Base-by-base conservation (phyloP, 2,113 vertebrate species). In the Syngnathus scovelli region DNA sequence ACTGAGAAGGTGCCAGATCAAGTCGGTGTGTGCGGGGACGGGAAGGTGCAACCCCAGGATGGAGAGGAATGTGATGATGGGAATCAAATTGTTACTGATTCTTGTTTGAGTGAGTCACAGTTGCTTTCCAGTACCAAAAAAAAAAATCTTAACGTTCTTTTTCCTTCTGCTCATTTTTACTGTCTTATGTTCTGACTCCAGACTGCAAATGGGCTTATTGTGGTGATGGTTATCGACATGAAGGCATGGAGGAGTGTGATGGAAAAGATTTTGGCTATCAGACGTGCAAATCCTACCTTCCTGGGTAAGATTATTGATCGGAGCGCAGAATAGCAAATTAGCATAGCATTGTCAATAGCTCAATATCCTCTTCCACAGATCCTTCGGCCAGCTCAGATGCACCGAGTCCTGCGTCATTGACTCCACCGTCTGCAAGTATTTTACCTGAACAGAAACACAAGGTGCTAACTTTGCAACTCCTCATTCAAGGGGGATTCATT, bases 371-470 rank as follows among this genome's bases (percentile, higher is more conserved):
- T 11, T 38, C 7, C 18, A 23, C 83, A 98, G 96, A 79, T 98
- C 95, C 8, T 95, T 96, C 0, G 96, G 96, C 80, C 93, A 92
- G 76, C 80, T 98, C 74, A 88, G 81, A 58, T 99, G 96, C 85
- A 96, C 94, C 1, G 81, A 90, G 0, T 92, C 94, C 70, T 98
- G 97, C 82, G 86, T 93, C 82, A 96, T 98, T 15, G 95, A 98
- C 89, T 98, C 95, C 59, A 98, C 96, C 59, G 93, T 94, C 74
- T 99, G 96, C 83, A 95, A 95, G 41, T 98, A 95, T 86, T 99
- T 98, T 89, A 98, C 95, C 81, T 98, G 95, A 84, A 69, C 48
- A 38, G n/a, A 33, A 23, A n/a, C 48, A 15, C n/a, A n/a, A 37
- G 21, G 39, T 72, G 67, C 62, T 74, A 74, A 77, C 21, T 72